Evolutionary conservation across 2,797 vertebrate species (phyloP).

Genomic region (Echeneis naucrates): DNA sequence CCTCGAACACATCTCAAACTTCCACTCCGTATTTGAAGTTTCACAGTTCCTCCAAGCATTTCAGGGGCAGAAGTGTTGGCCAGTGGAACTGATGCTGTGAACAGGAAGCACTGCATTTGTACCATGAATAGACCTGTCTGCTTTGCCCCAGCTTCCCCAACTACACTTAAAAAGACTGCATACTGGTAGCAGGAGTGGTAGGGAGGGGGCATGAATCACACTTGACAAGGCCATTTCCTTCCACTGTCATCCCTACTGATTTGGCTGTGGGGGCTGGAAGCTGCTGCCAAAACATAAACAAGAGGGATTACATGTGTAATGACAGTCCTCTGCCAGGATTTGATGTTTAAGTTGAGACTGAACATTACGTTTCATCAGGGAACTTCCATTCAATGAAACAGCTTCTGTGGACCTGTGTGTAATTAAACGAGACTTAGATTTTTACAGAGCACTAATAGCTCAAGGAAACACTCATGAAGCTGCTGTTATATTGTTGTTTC

Average conservation of each 20-base stretch:
- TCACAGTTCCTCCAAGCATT: conserved; percentile 21
- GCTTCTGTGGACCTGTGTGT: conserved; percentile 6
- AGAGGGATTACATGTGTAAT: conserved; percentile 51
- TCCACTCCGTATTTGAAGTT: not conserved
- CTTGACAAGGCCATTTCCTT: conserved; percentile 73
- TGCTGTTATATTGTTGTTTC: not conserved
- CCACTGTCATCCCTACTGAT: conserved; percentile 62
- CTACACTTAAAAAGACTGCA: conserved; percentile 38
- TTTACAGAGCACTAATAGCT: conserved; percentile 1
- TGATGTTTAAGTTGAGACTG: conserved; percentile 32
- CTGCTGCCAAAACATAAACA: conserved; percentile 67
- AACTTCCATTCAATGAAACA: conserved; percentile 23
- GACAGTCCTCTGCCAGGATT: conserved; percentile 33
- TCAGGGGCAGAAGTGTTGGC: conserved; percentile 25
- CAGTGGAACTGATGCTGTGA: conserved; percentile 16
- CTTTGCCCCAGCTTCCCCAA: conserved; percentile 28
- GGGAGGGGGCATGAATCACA: conserved; percentile 55
- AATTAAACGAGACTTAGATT: conserved; percentile 21
- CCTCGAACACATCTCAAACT: not conserved
- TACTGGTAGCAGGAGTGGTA: conserved; percentile 21
- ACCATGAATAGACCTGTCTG: conserved; percentile 47
- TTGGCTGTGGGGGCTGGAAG: conserved; percentile 55
- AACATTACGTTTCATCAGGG: conserved; percentile 23
- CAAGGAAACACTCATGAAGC: conserved; percentile 1
- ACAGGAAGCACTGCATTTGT: conserved; percentile 13